Evolutionary conservation across 1,140 invertebrate genomes (phyloP).

Genomic region (Macrobrachium rosenbergii): DNA sequence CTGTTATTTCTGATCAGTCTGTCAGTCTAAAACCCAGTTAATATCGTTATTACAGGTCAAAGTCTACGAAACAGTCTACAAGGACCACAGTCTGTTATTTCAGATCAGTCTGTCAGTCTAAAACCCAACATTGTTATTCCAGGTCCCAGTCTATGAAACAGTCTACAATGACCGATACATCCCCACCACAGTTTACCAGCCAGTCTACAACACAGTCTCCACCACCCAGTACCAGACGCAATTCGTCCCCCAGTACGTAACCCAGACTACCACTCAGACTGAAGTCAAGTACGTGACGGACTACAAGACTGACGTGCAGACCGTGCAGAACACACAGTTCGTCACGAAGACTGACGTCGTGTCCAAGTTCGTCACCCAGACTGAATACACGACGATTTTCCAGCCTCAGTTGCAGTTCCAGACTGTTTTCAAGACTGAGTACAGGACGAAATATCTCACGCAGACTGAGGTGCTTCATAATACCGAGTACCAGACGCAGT

Average conservation of each 20-base stretch:
- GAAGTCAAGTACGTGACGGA: constrained; percentile 47
- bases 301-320: constrained; percentile 10
- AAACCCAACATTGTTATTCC: background rate
- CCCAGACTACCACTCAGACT: constrained; percentile 26
- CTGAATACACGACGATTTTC: constrained; percentile 31
- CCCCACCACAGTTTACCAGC: constrained; percentile 45
- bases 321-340: background rate
- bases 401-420: constrained; percentile 33
- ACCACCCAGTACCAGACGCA: constrained; percentile 47
- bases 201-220: constrained; percentile 54
- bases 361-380: constrained; percentile 41
- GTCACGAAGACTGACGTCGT: constrained; percentile 23
- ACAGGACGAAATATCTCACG: constrained; percentile 45
- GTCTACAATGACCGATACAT: constrained; percentile 46
- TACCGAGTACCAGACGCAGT: constrained; percentile 31
- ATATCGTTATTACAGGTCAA: constrained; percentile 26
- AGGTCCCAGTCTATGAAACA: constrained; percentile 50
- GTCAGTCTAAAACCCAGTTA: constrained; percentile 26
- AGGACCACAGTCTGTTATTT: constrained; percentile 1
- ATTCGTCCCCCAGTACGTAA: constrained; percentile 54
- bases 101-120: too few species aligned
- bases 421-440: constrained; percentile 43
- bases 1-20: too few species aligned
- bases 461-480: constrained; percentile 37
- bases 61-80: constrained; percentile 43